Evolutionary conservation across 2,797 vertebrate species (phyloP).

Genomic region (Choloepus didactylus): DNA sequence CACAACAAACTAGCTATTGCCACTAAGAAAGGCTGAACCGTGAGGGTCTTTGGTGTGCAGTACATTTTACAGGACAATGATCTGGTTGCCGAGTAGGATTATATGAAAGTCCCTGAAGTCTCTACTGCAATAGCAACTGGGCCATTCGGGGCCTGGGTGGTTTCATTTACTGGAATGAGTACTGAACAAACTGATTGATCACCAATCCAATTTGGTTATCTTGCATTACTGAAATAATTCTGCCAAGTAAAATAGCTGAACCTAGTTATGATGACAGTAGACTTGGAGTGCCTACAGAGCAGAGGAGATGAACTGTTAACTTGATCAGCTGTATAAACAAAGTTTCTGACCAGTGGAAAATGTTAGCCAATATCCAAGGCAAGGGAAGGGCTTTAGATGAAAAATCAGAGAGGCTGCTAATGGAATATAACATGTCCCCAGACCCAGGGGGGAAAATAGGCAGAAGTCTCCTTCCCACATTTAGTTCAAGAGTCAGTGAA

Average conservation of each 20-base stretch:
- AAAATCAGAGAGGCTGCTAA: constrained; percentile 67
- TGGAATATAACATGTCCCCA: constrained; percentile 57
- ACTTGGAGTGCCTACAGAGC: constrained; percentile 77
- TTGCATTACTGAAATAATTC: constrained; percentile 67
- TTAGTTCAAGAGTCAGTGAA: background rate
- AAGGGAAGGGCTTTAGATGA: constrained; percentile 73
- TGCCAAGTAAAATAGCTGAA: constrained; percentile 79
- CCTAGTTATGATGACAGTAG: constrained; percentile 71
- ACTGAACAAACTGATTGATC: constrained; percentile 75
- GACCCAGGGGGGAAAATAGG: constrained; percentile 41
- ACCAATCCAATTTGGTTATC: constrained; percentile 74
- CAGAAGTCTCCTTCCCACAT: background rate
- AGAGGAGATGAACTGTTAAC: constrained; percentile 81
- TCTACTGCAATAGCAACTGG: constrained; percentile 1
- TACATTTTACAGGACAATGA: background rate
- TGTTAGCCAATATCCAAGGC: constrained; percentile 79
- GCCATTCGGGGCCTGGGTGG: background rate
- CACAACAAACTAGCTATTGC: background rate
- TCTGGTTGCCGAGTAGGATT: constrained; percentile 31
- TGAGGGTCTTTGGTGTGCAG: background rate
- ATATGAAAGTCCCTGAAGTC: constrained; percentile 57
- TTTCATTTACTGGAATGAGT: constrained; percentile 67
- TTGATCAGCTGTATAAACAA: constrained; percentile 85
- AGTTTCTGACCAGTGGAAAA: constrained; percentile 83
- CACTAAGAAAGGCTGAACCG: background rate